phyloP scores from a whole-genome alignment of 2,888 invertebrate species.

The Abrostola triplasia region DNA sequence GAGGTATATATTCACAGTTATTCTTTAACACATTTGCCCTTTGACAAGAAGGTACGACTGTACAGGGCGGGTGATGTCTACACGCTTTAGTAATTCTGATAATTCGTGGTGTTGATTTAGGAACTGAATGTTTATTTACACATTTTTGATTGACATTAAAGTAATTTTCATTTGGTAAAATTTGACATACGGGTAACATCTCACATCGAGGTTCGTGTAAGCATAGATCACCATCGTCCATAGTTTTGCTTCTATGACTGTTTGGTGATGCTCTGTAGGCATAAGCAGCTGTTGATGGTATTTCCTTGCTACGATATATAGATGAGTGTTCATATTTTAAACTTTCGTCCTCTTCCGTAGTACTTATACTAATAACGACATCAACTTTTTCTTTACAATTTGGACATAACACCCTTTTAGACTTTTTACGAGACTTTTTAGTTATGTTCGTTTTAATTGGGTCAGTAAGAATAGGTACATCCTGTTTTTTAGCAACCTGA shows the following conservation, averaged over 20 bases:
- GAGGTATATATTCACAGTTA: slow-evolving; percentile 79
- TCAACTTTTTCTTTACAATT: slow-evolving; percentile 77
- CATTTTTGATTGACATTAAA: slow-evolving; percentile 59
- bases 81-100: slow-evolving; percentile 82
- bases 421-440: slow-evolving; percentile 57
- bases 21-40: slow-evolving; percentile 76
- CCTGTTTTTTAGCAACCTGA: slow-evolving; percentile 42
- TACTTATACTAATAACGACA: slow-evolving; percentile 59
- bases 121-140: slow-evolving; percentile 53
- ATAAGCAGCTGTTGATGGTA: slow-evolving; percentile 56
- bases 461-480: slow-evolving; percentile 40
- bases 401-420: slow-evolving; percentile 71
- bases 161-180: slow-evolving; percentile 69
- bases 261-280: slow-evolving; percentile 57
- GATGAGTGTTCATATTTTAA: slow-evolving; percentile 59
- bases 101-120: slow-evolving; percentile 65
- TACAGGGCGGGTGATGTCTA: slow-evolving; percentile 82
- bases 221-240: slow-evolving; percentile 65
- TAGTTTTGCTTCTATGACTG: slow-evolving; percentile 43
- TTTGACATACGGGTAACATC: slow-evolving; percentile 77
- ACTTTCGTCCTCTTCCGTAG: slow-evolving; percentile 70
- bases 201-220: slow-evolving; percentile 77
- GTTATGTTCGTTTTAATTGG: slow-evolving; percentile 37
- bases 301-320: slow-evolving; percentile 57
- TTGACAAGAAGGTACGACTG: slow-evolving; percentile 83